These are phyloP conservation scores for Philaethria dido DNA, from an alignment of 2,888 invertebrate species.

Conservation along the genomic window DNA sequence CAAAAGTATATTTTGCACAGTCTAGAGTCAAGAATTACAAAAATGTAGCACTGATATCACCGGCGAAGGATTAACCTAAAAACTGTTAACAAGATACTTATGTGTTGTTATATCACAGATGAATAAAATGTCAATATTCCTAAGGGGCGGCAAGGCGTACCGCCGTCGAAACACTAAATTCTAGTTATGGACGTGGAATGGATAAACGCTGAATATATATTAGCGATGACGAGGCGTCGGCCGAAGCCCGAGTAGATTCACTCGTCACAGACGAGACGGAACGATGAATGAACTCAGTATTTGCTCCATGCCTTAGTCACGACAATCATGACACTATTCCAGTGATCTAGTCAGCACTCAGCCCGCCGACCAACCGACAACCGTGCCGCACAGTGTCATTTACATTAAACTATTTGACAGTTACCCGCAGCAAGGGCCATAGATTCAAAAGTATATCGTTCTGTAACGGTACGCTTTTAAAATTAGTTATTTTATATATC, in stretches of 20 bases:
- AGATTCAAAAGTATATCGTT: conserved; percentile 10
- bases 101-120: conserved; percentile 77
- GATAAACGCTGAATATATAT: conserved; percentile 71
- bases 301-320: conserved; percentile 42
- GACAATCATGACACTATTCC: conserved; percentile 43
- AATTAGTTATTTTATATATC: background rate
- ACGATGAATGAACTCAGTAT: conserved; percentile 43
- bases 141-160: conserved; percentile 61
- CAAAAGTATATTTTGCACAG: conserved; percentile 51
- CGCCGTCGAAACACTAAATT: conserved; percentile 60
- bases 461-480: background rate
- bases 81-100: conserved; percentile 64
- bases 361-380: conserved; percentile 27
- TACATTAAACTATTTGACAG: conserved; percentile 35
- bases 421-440: conserved; percentile 16
- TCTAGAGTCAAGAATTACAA: conserved; percentile 46
- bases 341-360: conserved; percentile 27
- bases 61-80: conserved; percentile 74
- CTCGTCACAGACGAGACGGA: conserved; percentile 54
- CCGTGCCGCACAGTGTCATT: conserved; percentile 28
- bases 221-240: conserved; percentile 68
- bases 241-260: conserved; percentile 57
- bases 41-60: conserved; percentile 72
- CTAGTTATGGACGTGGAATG: conserved; percentile 65
- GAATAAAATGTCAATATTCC: conserved; percentile 71